Base-by-base conservation (phyloP, 2,888 invertebrate species). In the Dorcus hopei region DNA sequence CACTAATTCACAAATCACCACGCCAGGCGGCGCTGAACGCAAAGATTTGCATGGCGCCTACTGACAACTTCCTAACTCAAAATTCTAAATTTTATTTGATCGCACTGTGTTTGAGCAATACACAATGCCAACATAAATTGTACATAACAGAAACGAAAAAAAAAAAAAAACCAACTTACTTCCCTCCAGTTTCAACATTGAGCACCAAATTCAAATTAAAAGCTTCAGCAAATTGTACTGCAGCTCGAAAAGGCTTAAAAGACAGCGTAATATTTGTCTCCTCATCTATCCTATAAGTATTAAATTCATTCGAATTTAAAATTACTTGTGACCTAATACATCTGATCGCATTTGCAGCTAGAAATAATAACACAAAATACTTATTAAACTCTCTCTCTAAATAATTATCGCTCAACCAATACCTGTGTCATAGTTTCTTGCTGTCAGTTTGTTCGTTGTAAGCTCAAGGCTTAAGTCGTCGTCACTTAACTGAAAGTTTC, bases 381-480 rank as follows among this genome's bases (percentile, higher is more conserved):
- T 38, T 40, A 33, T 38, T 40, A 33, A 33, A 33, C 6, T 33
- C 3, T 33, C 3, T 33, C 26, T 33, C 26, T 6, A 33, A 33
- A 33, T 6, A 33, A 33, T 1, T 33, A 33, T 33, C 26, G 7
- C 6, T 6, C 26, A 7, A 7, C 26, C 26, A 33, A 38, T 80
- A 56, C 86, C 87, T 70, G 91, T 88, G 51, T 89, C 82, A 77
- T 92, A 94, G 78, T 94, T 95, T 66, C 91, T 85, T 5, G 93
- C 80, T 3, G 86, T 76, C 40, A 91, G 78, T 67, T 83, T 85
- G 48, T 87, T 81, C 43, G 82, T 74, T 42, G 82, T 81, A 4
- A 87, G 87, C 74, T 89, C 88, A 42, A 95, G 73, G 11, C 92
- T 92, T 8, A 95, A 83, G 79, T 95, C 94, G 65, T 92, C 89